Conservation (phyloP, 2,113 vertebrate species). For the Elaphurus davidianus region DNA sequence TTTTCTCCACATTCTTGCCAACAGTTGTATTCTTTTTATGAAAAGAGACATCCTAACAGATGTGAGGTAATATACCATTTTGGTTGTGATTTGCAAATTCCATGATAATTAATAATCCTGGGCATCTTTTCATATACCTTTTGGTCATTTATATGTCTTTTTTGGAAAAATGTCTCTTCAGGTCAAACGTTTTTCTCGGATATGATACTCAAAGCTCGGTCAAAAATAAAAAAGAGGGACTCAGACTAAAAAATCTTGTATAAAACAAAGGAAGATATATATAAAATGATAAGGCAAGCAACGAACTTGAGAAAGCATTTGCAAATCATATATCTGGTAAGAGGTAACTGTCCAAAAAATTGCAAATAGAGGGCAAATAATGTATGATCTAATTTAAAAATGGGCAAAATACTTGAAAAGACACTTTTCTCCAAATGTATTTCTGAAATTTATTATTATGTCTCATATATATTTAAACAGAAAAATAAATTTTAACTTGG, state of each 20-base stretch:
- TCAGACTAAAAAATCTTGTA: neutral
- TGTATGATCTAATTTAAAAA: neutral
- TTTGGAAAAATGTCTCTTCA: neutral
- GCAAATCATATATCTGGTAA: neutral
- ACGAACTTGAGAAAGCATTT: neutral
- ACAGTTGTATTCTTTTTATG: neutral
- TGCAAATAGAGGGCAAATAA: neutral
- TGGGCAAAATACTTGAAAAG: neutral
- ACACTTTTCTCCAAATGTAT: neutral
- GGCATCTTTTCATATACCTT: neutral
- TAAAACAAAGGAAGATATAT: neutral
- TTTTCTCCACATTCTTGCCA: neutral
- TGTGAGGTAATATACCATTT: neutral
- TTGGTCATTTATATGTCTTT: neutral
- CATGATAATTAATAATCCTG: neutral
- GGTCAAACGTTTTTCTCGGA: neutral
- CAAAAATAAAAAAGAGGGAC: neutral
- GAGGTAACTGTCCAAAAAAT: neutral
- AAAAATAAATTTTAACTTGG: neutral
- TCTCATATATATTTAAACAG: neutral
- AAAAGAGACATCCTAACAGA: neutral
- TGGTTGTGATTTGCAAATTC: neutral
- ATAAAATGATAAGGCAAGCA: neutral
- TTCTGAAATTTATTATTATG: neutral
- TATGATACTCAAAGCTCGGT: neutral